A percentile compares a stretch with the other conserved stretches of the same genome.
These are phyloP conservation scores for Drosophila burlai DNA, from an alignment of 1,140 invertebrate genomes.

Conservation along the genomic window DNA sequence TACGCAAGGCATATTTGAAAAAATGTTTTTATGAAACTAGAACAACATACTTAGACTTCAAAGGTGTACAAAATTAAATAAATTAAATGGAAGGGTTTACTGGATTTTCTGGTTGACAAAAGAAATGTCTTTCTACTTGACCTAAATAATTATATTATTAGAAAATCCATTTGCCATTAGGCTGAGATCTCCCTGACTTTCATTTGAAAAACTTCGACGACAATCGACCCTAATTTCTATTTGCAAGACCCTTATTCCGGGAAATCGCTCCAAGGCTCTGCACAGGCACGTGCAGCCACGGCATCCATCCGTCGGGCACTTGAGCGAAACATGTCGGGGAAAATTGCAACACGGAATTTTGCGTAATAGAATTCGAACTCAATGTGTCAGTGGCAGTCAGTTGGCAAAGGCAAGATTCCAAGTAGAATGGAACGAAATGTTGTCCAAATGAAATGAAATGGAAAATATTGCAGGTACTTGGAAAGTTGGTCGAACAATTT, in stretches of 20 bases:
- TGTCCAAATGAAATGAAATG: constrained; percentile 43
- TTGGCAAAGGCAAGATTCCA: neutral
- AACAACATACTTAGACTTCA: too few species aligned
- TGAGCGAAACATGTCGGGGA: constrained; percentile 32
- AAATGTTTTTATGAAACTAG: neutral
- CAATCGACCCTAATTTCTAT: neutral
- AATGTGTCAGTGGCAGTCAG: constrained; percentile 31
- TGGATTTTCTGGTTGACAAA: too few species aligned
- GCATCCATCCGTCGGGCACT: constrained; percentile 9
- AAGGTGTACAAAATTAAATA: neutral
- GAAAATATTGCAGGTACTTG: constrained; percentile 24
- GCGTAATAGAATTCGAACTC: constrained; percentile 42
- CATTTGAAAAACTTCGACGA: constrained; percentile 8
- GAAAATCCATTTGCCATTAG: neutral
- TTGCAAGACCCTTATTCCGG: neutral
- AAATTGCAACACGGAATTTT: constrained; percentile 54
- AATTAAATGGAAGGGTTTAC: neutral
- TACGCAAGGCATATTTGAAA: neutral
- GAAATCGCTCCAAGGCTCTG: constrained; percentile 6
- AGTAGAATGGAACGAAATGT: constrained; percentile 24
- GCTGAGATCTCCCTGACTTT: neutral
- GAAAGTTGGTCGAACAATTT: constrained; percentile 6
- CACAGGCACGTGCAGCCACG: constrained; percentile 22
- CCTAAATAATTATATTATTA: neutral
- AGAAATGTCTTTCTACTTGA: neutral